These are phyloP conservation scores for Lasioglossum baleicum DNA, from an alignment of 1,140 invertebrate genomes.

Conservation along the genomic window DNA sequence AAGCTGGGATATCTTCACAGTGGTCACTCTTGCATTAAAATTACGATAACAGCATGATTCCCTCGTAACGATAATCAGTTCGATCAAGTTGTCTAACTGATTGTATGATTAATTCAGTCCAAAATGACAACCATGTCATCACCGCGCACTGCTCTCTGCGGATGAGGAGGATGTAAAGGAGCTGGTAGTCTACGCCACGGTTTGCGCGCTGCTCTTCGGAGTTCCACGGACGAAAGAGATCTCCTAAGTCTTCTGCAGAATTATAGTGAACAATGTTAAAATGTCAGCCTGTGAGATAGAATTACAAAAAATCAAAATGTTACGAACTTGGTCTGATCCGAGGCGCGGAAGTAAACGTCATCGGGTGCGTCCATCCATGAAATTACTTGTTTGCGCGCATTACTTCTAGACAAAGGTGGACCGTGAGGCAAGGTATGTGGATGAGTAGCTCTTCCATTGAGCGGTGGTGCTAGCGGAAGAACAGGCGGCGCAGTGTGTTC, in stretches of 20 bases:
- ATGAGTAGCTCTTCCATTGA: conserved; percentile 75
- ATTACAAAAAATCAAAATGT: background rate
- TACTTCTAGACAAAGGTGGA: conserved; percentile 82
- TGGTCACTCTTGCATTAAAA: conserved; percentile 52
- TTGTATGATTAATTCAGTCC: conserved; percentile 81
- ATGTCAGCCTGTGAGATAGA: background rate
- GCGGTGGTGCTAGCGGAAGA: conserved; percentile 71
- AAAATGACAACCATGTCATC: conserved; percentile 85
- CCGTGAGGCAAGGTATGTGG: conserved; percentile 70
- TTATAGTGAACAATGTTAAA: background rate
- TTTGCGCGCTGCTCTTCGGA: conserved; percentile 93
- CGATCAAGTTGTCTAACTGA: conserved; percentile 52
- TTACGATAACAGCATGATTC: conserved; percentile 50
- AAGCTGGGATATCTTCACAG: conserved; percentile 47
- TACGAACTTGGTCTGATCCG: conserved; percentile 92
- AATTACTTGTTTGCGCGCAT: conserved; percentile 92
- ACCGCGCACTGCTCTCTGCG: conserved; percentile 71
- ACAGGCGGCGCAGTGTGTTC: conserved; percentile 71
- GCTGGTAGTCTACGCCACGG: conserved; percentile 89
- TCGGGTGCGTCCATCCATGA: conserved; percentile 99
- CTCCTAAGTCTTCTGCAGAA: conserved; percentile 89
- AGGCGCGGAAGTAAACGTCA: conserved; percentile 96
- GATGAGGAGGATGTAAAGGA: conserved; percentile 74
- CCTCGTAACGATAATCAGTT: background rate
- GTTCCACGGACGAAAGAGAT: conserved; percentile 88